Base-by-base conservation (phyloP, 2,797 vertebrate species). In the Acanthornis magna region DNA sequence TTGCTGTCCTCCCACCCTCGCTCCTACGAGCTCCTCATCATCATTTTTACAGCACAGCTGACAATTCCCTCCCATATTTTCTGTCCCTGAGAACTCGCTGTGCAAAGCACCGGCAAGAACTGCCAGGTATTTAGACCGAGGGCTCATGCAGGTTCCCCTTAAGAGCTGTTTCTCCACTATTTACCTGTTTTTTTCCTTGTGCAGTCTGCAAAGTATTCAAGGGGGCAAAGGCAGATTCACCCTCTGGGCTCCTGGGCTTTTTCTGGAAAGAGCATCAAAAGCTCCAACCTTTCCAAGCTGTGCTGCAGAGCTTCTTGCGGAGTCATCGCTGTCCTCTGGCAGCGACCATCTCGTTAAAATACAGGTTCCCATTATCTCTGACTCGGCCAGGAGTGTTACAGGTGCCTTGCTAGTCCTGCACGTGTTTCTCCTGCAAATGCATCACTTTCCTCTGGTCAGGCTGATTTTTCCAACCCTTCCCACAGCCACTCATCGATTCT, bases 1-100 rank as follows among this genome's bases (percentile, higher is more conserved):
- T 71, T 94, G 85, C 94, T 93, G 94, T 96, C 95, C 95, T 96
- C 95, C 95, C 96, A 96, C 95, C 96, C 95, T 73, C 18, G 29
- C 78, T 96, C 92, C 93, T 95, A 94, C 27, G 8, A 97, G 91
- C 95, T 88, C 88, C 94, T 96, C 95, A 86, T 92, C 95, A 87
- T 71, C 79, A 72, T 95, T 95, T 95, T 87, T 94, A 80, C 96
- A 90, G 95, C 92, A 90, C 89, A 96, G 95, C 92, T 96, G 95
- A 97, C 95, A 96, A 93, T 86, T 96, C 72, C 66, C 87, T 96
- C 91, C 73, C 76, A 13, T 93, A 42, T 84, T 84, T 93, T 96
- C 93, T 79, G 85, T 91, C 95, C 79, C 92, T 91, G 82, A 92
- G 91, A 96, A 81, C 82, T 84, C 87, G 50, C 89, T 97, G 92